Evolutionary conservation across 2,797 vertebrate genomes (phyloP).

Genomic region (Crossoptilon crossoptilon): DNA sequence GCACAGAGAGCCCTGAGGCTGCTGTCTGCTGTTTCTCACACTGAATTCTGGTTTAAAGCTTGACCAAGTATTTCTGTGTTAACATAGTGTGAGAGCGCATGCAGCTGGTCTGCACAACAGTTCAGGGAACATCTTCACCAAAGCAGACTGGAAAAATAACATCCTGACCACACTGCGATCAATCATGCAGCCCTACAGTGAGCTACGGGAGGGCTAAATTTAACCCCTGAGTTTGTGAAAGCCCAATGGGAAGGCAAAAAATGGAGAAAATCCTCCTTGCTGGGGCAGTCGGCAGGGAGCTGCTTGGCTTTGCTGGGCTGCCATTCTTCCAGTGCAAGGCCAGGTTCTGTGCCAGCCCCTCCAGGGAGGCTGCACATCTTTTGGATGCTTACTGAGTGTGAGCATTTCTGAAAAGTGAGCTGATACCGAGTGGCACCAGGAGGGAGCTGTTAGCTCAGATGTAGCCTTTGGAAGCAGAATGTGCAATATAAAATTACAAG

Average conservation of each 20-base stretch:
- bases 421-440: neutral
- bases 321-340: neutral
- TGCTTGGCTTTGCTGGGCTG: neutral
- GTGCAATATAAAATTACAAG: neutral
- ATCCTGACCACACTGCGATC: neutral
- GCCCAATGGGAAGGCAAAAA: neutral
- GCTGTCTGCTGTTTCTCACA: neutral
- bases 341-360: neutral
- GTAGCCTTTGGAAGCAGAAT: neutral
- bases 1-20: neutral
- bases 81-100: neutral
- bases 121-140: neutral
- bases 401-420: neutral
- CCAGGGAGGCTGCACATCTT: neutral
- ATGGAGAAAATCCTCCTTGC: neutral
- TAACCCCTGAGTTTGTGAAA: neutral
- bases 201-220: neutral
- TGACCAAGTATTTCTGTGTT: neutral
- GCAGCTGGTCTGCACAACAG: neutral
- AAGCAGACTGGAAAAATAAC: neutral
- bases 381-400: neutral
- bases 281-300: neutral
- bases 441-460: neutral
- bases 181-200: neutral
- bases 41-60: neutral